Conservation (phyloP, 2,888 invertebrate species). For the Stenodera caucasica region DNA sequence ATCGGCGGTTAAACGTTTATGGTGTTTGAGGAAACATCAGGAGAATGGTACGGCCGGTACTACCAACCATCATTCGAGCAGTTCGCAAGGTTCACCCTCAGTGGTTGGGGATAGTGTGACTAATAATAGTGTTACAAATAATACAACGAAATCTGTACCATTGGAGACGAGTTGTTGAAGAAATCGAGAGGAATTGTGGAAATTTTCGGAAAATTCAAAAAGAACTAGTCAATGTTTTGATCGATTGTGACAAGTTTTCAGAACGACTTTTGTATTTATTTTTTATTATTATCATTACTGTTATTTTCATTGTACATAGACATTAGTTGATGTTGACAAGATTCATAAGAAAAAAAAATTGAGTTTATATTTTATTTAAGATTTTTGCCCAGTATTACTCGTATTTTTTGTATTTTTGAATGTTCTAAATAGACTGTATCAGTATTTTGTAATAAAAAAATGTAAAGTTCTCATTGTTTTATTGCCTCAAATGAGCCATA, state of each 20-base stretch:
- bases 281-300: conserved; percentile 4
- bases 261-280: conserved; percentile 16
- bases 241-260: conserved; percentile 19
- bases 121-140: conserved; percentile 68
- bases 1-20: conserved; percentile 68
- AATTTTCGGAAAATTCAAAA: not conserved
- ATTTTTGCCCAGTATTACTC: conserved; percentile 25
- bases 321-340: conserved; percentile 8
- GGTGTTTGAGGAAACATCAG: conserved; percentile 58
- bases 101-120: conserved; percentile 76
- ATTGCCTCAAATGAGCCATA: too few relatives aligned
- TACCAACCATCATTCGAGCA: conserved; percentile 70
- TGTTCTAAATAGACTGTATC: conserved; percentile 1
- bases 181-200: not conserved
- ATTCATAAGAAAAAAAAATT: not conserved
- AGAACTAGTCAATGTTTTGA: conserved; percentile 20
- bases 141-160: conserved; percentile 59
- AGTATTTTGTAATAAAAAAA: conserved; percentile 12
- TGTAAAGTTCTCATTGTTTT: not conserved
- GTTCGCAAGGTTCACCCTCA: conserved; percentile 80
- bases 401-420: conserved; percentile 1
- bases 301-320: conserved; percentile 19
- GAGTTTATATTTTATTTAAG: not conserved
- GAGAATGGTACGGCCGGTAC: conserved; percentile 62
- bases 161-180: conserved; percentile 60